A percentile compares a stretch with the other conserved stretches of the same genome.
Evolutionary conservation across 2,797 vertebrate species (phyloP).

Genomic region (Coccyzus lansbergi): DNA sequence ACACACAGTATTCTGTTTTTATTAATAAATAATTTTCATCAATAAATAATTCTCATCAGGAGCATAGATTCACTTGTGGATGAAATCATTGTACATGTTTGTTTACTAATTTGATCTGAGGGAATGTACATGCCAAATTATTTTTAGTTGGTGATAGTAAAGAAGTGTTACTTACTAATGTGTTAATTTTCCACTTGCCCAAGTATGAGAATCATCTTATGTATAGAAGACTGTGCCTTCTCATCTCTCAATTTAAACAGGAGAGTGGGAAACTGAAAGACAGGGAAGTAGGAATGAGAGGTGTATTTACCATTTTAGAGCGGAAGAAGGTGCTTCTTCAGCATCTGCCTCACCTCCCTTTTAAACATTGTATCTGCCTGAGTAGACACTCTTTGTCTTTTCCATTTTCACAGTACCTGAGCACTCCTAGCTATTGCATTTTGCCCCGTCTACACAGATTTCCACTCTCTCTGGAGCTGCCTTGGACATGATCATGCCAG

Average conservation of each 20-base stretch:
- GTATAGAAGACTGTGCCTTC: not conserved
- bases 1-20: not conserved
- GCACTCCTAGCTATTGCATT: not conserved
- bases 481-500: not conserved
- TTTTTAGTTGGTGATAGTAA: not conserved
- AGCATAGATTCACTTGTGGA: fast-evolving
- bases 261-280: not conserved
- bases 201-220: not conserved
- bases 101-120: not conserved
- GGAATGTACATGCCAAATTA: not conserved
- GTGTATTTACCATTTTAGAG: not conserved
- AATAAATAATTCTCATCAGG: not conserved
- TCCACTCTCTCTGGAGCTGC: not conserved
- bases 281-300: not conserved
- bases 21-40: not conserved
- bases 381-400: not conserved
- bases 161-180: not conserved
- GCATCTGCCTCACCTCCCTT: not conserved
- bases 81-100: not conserved
- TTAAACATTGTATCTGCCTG: not conserved
- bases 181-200: not conserved
- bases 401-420: not conserved
- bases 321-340: not conserved
- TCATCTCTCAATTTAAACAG: not conserved
- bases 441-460: not conserved